These are phyloP conservation scores for Erpobdella octoculata DNA, from an alignment of 2,888 invertebrate species.

Conservation along the genomic window DNA sequence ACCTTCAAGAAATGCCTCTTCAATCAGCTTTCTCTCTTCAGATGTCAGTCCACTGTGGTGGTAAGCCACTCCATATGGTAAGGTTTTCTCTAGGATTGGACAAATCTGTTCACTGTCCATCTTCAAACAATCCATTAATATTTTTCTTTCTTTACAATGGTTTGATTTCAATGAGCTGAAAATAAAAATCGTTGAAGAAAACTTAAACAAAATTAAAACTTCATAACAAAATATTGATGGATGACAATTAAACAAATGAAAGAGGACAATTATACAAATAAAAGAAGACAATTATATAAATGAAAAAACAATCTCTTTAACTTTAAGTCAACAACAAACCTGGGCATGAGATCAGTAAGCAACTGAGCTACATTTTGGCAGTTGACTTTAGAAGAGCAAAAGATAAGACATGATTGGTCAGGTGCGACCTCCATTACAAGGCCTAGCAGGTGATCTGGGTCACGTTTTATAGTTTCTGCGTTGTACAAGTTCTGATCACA, in stretches of 20 bases:
- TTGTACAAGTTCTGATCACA: not conserved
- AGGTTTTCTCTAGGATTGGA: conserved; percentile 61
- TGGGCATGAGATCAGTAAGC: conserved; percentile 61
- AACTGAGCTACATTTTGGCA: conserved; percentile 80
- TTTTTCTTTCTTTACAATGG: conserved; percentile 51
- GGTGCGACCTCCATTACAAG: conserved; percentile 74
- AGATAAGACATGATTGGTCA: conserved; percentile 71
- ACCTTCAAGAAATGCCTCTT: conserved; percentile 69
- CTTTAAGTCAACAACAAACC: not conserved
- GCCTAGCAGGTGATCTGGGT: conserved; percentile 73
- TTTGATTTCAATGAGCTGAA: not conserved
- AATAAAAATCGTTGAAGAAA: not conserved
- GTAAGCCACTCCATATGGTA: conserved; percentile 77
- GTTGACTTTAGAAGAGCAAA: conserved; percentile 84
- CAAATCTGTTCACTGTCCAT: conserved; percentile 66
- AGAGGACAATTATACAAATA: too few species aligned
- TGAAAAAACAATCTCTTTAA: too few species aligned
- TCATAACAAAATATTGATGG: too few species aligned
- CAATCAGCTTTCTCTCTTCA: conserved; percentile 72
- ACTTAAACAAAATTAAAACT: not conserved
- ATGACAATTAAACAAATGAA: too few species aligned
- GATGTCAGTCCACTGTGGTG: conserved; percentile 78
- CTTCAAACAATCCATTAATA: conserved; percentile 59
- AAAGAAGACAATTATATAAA: too few species aligned
- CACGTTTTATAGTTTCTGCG: conserved; percentile 46